Percentiles rank a stretch among this genome's conserved stretches.
phyloP scores from a whole-genome alignment of 2,113 vertebrate genomes.

The Eulemur rufifrons region DNA sequence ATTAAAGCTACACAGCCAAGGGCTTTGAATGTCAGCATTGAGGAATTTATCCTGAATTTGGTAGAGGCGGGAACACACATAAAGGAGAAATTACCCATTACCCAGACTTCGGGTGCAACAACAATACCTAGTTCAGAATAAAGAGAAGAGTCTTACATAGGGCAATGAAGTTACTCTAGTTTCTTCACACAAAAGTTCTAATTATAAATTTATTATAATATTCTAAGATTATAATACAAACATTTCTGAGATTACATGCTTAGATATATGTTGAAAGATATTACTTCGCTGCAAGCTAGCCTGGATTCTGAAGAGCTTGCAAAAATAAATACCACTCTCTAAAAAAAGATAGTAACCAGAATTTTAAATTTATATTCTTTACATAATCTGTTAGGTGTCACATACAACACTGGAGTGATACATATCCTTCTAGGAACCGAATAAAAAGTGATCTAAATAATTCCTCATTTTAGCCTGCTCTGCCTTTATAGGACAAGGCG shows the following conservation, averaged over 20 bases:
- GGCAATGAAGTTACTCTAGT: background rate
- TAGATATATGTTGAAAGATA: background rate
- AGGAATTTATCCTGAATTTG: background rate
- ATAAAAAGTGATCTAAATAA: slow-evolving; percentile 1
- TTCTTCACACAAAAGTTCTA: background rate
- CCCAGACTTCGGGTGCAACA: background rate
- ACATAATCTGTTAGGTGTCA: slow-evolving; percentile 32
- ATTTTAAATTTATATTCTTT: slow-evolving; percentile 39
- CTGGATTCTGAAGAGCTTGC: slow-evolving; percentile 10
- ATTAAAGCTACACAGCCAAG: background rate
- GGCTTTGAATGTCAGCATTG: background rate
- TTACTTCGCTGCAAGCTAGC: background rate
- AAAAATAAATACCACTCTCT: slow-evolving; percentile 51
- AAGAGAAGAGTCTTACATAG: background rate
- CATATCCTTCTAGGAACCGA: slow-evolving; percentile 11
- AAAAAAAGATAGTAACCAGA: background rate
- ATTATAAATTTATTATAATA: background rate
- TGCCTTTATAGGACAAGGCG: background rate
- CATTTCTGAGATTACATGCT: background rate
- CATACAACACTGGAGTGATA: background rate
- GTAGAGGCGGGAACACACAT: background rate
- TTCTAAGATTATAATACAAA: background rate
- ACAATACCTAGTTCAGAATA: background rate
- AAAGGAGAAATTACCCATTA: background rate
- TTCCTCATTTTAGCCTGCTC: background rate